These are phyloP conservation scores for Dolomedes plantarius DNA, from an alignment of 2,888 invertebrate species.

Conservation along the genomic window DNA sequence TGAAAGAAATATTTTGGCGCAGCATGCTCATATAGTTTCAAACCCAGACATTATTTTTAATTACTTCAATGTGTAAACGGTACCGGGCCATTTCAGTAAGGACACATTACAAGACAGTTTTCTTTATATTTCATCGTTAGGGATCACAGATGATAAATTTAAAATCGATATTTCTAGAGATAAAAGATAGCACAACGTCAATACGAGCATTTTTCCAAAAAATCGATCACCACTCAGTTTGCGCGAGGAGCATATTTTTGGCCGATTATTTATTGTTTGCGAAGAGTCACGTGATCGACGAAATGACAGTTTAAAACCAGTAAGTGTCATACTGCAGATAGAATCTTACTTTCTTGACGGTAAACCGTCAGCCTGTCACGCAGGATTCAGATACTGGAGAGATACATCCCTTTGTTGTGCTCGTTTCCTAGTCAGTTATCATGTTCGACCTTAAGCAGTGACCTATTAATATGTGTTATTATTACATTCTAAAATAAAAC, in stretches of 20 bases:
- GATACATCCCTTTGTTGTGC: too few relatives aligned
- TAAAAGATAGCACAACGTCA: conserved; percentile 54
- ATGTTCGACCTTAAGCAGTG: too few relatives aligned
- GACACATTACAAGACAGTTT: not conserved
- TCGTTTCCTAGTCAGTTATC: too few relatives aligned
- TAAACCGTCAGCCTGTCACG: too few relatives aligned
- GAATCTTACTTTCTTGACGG: too few relatives aligned
- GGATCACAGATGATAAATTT: conserved; percentile 53
- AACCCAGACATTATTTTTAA: too few relatives aligned
- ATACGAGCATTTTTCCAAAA: conserved; percentile 46
- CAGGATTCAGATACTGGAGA: too few relatives aligned
- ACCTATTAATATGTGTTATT: too few relatives aligned
- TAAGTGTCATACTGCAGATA: too few relatives aligned
- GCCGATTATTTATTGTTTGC: conserved; percentile 9
- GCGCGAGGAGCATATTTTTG: not conserved
- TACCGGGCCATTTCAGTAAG: not conserved
- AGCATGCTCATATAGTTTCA: too few relatives aligned
- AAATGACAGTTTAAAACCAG: not conserved
- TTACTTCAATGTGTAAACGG: not conserved
- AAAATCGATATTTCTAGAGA: conserved; percentile 59
- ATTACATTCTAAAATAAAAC: too few relatives aligned
- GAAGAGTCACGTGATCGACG: not conserved
- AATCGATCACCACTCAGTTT: not conserved
- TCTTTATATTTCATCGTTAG: conserved; percentile 18
- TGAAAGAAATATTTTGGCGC: too few relatives aligned